Evolutionary conservation across 2,113 vertebrate genomes (phyloP), one percentile per base, ranked within the genome.

Genomic region (Sitta europaea): DNA sequence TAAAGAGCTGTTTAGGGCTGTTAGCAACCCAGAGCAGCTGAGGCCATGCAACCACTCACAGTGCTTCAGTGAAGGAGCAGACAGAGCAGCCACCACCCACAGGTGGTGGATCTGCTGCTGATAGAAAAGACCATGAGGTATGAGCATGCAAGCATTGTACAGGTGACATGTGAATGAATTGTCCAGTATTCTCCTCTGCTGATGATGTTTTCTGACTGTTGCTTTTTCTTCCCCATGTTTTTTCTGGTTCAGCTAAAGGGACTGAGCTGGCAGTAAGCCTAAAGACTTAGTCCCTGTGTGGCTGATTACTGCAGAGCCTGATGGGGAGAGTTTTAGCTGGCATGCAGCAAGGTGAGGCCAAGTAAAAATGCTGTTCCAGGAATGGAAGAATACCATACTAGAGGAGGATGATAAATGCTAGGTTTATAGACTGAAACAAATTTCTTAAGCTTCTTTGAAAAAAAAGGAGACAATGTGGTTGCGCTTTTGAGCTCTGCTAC

Each of bases 161-260:
- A 6, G 29, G 29, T 31, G 43, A 25, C 23, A 11, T 2, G 0
- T 23, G 51, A 43, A 67, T 0, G 0, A 84, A 58, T 5, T 51
- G 19, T 24, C 27, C 19, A 10, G 10, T 77, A 31, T 6, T 66
- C 17, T 75, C 48, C 36, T 38, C 31, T 42, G 35, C 22, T 73
- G 77, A 9, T 74, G 43, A 15, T 19, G 5, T 35, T 66, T 81
- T 84, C 74, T 51, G 33, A 54, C 55, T 84, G 38, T 19, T 77
- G 59, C 28, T 66, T 86, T 86, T 80, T 36, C 19, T 77, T 74
- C 14, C 14, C 20, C 7, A 2, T 45, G n/a, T 31, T 53, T 36
- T 79, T 83, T 81, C 63, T 48, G 5, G 50, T 51, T 72, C 62
- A 72, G 33, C 40, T 79, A 55, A 88, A 88, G 16, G 59, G 47